These are phyloP conservation scores for Eupeodes latifasciatus DNA, from an alignment of 2,888 invertebrate species.

Conservation along the genomic window DNA sequence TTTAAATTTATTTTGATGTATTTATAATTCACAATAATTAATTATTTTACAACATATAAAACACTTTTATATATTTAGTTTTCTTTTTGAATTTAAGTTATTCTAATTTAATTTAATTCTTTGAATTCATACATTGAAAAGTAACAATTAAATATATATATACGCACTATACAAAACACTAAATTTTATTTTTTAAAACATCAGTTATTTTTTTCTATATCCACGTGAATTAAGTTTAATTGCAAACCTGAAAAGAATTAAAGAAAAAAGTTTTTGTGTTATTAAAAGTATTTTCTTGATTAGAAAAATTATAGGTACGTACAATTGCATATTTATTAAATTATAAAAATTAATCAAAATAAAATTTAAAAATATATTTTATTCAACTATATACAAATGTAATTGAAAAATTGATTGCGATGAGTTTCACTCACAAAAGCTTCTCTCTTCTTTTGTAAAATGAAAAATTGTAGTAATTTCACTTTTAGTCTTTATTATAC, in stretches of 20 bases:
- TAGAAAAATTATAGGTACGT: no score
- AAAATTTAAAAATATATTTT: no score
- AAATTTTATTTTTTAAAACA: slow-evolving; percentile 27
- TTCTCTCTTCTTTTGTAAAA: slow-evolving; percentile 4
- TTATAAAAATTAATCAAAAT: background rate
- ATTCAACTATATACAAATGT: background rate
- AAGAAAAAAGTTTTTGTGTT: background rate
- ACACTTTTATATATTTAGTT: slow-evolving; percentile 21
- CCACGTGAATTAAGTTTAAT: slow-evolving; percentile 45
- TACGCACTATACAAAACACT: slow-evolving; percentile 28
- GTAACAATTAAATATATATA: background rate
- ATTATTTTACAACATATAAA: slow-evolving; percentile 13
- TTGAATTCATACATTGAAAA: background rate
- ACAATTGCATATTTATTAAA: background rate
- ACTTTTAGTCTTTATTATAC: slow-evolving; percentile 20
- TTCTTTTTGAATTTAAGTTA: slow-evolving; percentile 1
- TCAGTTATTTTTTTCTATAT: slow-evolving; percentile 14
- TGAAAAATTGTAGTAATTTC: slow-evolving; percentile 21
- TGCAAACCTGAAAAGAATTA: slow-evolving; percentile 54
- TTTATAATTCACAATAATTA: slow-evolving; percentile 28
- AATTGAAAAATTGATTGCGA: background rate
- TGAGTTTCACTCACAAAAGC: background rate
- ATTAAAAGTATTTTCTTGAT: background rate
- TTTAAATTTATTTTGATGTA: slow-evolving; percentile 41
- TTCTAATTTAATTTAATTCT: no score